phyloP scores from a whole-genome alignment of 1,140 invertebrate genomes.

The Sinella curviseta region DNA sequence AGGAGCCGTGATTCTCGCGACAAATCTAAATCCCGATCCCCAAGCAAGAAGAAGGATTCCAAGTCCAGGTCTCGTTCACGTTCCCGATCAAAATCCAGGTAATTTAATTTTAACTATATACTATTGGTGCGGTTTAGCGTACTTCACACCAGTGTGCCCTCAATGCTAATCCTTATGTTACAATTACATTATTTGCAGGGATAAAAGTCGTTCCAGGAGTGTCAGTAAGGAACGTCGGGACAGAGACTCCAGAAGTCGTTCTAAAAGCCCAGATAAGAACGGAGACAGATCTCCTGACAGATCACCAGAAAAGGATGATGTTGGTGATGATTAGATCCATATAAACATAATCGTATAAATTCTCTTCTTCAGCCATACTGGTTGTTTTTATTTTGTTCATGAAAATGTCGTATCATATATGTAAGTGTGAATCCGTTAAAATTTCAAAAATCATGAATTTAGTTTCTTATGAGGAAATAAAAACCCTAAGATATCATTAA shows the following conservation, averaged over 20 bases:
- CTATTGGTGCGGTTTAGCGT: neutral
- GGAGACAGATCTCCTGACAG: constrained; percentile 60
- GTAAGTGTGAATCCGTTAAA: neutral
- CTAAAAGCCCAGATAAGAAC: constrained; percentile 60
- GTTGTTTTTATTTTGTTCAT: neutral
- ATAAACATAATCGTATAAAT: neutral
- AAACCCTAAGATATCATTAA: too few relatives aligned
- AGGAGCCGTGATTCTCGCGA: constrained; percentile 55
- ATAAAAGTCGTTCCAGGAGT: constrained; percentile 48
- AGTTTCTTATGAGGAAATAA: neutral
- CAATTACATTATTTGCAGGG: constrained; percentile 50
- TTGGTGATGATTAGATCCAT: constrained; percentile 36
- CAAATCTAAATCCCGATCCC: constrained; percentile 63
- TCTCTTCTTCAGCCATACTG: neutral
- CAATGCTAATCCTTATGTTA: constrained; percentile 1
- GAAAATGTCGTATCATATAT: neutral
- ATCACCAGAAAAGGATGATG: constrained; percentile 51
- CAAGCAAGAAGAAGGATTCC: constrained; percentile 60
- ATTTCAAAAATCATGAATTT: neutral
- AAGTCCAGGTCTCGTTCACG: constrained; percentile 61
- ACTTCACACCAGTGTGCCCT: neutral
- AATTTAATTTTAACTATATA: constrained; percentile 45
- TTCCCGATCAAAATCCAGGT: constrained; percentile 60
- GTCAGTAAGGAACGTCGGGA: constrained; percentile 54
- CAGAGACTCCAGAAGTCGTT: constrained; percentile 61